Conservation (phyloP, 2,113 vertebrate genomes). For the Semnopithecus entellus region DNA sequence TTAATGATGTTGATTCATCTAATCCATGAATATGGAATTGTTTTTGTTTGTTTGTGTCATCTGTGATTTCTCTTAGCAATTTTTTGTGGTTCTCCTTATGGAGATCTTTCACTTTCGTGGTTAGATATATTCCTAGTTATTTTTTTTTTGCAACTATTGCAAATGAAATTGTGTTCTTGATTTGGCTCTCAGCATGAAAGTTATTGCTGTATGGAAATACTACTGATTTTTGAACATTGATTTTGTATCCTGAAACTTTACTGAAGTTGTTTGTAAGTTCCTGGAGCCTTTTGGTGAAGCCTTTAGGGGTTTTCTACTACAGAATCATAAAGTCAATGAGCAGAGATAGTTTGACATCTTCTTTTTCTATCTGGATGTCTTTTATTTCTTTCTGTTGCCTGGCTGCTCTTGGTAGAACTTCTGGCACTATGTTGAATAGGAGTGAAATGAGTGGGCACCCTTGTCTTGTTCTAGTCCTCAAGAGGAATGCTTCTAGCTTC, state of each 20-base stretch:
- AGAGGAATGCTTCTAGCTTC: background rate
- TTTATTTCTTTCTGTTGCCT: background rate
- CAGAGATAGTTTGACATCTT: too few species aligned
- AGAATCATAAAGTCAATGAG: background rate
- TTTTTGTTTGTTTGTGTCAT: background rate
- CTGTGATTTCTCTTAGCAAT: background rate
- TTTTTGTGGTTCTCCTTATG: background rate
- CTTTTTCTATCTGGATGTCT: background rate
- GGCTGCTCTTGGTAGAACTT: background rate
- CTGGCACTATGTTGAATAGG: background rate
- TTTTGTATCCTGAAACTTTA: background rate
- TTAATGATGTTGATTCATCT: background rate
- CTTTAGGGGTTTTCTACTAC: background rate
- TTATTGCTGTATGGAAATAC: background rate
- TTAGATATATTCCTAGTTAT: background rate
- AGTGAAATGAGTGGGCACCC: background rate
- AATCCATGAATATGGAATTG: background rate
- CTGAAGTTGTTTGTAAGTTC: background rate
- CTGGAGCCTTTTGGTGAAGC: background rate
- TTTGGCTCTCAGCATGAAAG: too few species aligned
- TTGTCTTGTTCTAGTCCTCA: background rate
- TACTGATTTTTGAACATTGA: background rate
- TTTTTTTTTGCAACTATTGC: background rate
- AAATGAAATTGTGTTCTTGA: background rate
- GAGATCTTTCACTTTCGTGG: background rate